Evolutionary conservation across 2,888 invertebrate genomes (phyloP).

Genomic region (Nomada hirtipes): DNA sequence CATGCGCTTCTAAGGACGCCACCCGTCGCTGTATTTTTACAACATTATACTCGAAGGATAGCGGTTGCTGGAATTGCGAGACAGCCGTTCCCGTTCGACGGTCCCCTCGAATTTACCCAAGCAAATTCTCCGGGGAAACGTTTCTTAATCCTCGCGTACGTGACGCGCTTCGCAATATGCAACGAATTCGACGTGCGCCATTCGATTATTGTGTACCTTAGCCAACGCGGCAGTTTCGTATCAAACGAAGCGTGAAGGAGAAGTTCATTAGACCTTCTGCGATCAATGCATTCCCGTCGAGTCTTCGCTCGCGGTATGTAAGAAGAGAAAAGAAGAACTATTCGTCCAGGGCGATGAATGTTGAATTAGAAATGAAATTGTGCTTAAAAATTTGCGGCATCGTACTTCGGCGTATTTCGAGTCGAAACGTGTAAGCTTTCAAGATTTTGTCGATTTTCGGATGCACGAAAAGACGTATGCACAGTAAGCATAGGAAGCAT

Average conservation of each 20-base stretch:
- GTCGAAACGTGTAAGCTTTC: background rate
- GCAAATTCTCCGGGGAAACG: conserved; percentile 59
- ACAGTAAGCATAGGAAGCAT: no score
- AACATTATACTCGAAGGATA: conserved; percentile 69
- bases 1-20: conserved; percentile 75
- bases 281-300: background rate
- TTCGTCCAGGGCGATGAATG: no score
- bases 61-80: conserved; percentile 1
- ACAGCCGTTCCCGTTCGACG: conserved; percentile 1
- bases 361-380: no score
- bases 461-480: background rate
- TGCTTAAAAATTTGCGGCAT: no score
- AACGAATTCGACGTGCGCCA: background rate
- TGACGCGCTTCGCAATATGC: conserved; percentile 29
- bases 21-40: conserved; percentile 74
- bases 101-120: conserved; percentile 13
- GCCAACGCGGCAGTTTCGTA: background rate
- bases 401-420: no score
- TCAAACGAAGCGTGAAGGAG: conserved; percentile 28
- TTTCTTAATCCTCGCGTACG: conserved; percentile 58
- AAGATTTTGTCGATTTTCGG: background rate
- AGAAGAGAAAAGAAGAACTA: no score
- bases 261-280: background rate
- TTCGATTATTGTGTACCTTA: conserved; percentile 22
- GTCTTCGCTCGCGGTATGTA: no score